A percentile compares a stretch with the other conserved stretches of the same genome.
Evolutionary conservation across 2,797 vertebrate genomes (phyloP).

Genomic region (Denticeps clupeoides): DNA sequence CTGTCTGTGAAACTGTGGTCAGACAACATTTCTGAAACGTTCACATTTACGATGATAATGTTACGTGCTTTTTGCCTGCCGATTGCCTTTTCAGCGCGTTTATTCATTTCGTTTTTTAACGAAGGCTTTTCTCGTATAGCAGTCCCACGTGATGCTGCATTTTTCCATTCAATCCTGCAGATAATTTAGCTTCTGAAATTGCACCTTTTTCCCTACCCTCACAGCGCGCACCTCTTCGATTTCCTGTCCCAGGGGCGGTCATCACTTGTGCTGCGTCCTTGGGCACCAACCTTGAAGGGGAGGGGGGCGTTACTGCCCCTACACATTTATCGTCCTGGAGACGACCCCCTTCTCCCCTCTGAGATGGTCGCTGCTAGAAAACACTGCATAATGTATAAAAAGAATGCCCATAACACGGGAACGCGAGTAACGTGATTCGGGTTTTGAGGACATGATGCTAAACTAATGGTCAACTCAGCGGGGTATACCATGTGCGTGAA

Average conservation of each 20-base stretch:
- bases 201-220: conserved; percentile 55
- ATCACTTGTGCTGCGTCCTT: conserved; percentile 63
- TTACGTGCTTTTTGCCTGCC: no score
- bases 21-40: no score
- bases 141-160: conserved; percentile 37
- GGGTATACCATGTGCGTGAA: no score
- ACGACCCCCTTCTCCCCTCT: conserved; percentile 38
- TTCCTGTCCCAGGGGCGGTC: conserved; percentile 68
- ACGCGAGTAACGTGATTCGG: no score
- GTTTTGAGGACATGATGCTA: no score
- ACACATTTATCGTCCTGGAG: conserved; percentile 56
- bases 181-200: conserved; percentile 70
- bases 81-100: no score
- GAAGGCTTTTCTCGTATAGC: not conserved
- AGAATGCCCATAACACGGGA: not conserved
- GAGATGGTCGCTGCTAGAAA: conserved; percentile 18
- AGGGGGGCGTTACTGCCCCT: conserved; percentile 22
- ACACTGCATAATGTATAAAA: not conserved
- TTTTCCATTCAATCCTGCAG: conserved; percentile 57
- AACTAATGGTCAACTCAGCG: no score
- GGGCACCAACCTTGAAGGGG: conserved; percentile 49
- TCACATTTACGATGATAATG: no score
- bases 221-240: conserved; percentile 60
- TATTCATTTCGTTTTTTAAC: not conserved
- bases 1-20: no score